Conservation (phyloP, 2,113 vertebrate species). For the Tamias sibiricus region DNA sequence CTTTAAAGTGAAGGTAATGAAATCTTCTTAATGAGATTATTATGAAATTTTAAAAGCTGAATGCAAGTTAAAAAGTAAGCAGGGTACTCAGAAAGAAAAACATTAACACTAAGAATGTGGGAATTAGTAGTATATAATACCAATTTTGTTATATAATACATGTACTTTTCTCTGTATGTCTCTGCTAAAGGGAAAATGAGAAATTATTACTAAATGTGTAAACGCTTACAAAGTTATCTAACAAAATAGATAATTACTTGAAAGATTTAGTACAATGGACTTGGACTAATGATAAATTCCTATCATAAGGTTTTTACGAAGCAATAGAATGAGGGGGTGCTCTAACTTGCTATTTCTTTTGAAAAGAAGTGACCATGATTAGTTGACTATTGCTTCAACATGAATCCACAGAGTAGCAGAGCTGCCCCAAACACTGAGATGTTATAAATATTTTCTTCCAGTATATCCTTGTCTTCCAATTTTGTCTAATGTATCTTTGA, state of each 20-base stretch:
- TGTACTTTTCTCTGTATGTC: background rate
- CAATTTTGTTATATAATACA: background rate
- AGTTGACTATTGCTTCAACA: background rate
- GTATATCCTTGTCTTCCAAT: background rate
- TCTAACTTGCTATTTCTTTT: background rate
- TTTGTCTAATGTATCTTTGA: constrained; percentile 3
- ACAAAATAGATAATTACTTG: background rate
- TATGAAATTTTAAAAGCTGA: constrained; percentile 22
- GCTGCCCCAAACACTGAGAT: background rate
- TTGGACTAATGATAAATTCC: background rate
- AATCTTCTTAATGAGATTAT: background rate
- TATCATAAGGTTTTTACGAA: background rate
- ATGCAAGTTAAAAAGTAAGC: background rate
- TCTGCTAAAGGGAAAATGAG: constrained; percentile 32
- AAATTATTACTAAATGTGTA: background rate
- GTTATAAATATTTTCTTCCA: background rate
- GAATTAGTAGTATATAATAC: background rate
- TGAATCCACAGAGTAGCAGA: background rate
- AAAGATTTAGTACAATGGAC: background rate
- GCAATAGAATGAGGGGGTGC: background rate
- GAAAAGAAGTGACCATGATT: background rate
- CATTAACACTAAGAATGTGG: background rate
- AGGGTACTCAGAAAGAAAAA: background rate
- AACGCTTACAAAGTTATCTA: background rate
- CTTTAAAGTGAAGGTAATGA: background rate